Evolutionary conservation across 1,140 invertebrate species (phyloP).

Genomic region (Euwallacea similis): DNA sequence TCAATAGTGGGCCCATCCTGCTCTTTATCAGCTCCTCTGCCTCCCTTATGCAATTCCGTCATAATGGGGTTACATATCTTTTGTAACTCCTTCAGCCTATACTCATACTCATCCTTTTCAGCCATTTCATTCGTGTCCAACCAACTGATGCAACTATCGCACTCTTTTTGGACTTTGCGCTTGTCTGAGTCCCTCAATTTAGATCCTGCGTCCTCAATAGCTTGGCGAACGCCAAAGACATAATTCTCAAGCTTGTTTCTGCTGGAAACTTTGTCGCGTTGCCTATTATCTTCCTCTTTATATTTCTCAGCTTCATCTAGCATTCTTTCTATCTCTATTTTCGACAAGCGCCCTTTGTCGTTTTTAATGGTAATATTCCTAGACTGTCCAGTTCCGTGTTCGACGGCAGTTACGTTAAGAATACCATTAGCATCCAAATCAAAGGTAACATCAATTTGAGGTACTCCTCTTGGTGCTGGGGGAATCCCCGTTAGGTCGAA

Average conservation of each 20-base stretch:
- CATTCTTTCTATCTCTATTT: conserved; percentile 64
- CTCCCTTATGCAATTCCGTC: conserved; percentile 56
- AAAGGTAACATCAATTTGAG: conserved; percentile 68
- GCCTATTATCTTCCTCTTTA: conserved; percentile 60
- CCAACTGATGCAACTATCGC: conserved; percentile 62
- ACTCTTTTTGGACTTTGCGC: conserved; percentile 57
- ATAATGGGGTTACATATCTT: conserved; percentile 58
- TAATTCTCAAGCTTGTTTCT: conserved; percentile 74
- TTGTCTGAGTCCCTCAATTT: conserved; percentile 53
- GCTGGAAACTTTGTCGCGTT: conserved; percentile 61
- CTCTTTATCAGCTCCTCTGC: conserved; percentile 28
- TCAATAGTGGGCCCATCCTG: conserved; percentile 52
- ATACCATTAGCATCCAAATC: conserved; percentile 66
- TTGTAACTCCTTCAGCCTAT: conserved; percentile 58
- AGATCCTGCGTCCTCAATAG: conserved; percentile 45
- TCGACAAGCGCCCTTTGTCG: conserved; percentile 59
- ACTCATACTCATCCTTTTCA: conserved; percentile 64
- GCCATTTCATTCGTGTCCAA: conserved; percentile 67
- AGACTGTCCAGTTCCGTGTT: conserved; percentile 66
- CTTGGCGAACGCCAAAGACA: conserved; percentile 62
- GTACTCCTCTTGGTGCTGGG: conserved; percentile 60
- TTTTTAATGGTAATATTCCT: conserved; percentile 63
- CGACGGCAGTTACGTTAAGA: conserved; percentile 64
- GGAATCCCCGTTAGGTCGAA: conserved; percentile 64
- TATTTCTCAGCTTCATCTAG: conserved; percentile 69